A percentile compares a stretch with the other conserved stretches of the same genome.
Conservation (phyloP, 2,113 vertebrate species). For the Danio rerio region DNA sequence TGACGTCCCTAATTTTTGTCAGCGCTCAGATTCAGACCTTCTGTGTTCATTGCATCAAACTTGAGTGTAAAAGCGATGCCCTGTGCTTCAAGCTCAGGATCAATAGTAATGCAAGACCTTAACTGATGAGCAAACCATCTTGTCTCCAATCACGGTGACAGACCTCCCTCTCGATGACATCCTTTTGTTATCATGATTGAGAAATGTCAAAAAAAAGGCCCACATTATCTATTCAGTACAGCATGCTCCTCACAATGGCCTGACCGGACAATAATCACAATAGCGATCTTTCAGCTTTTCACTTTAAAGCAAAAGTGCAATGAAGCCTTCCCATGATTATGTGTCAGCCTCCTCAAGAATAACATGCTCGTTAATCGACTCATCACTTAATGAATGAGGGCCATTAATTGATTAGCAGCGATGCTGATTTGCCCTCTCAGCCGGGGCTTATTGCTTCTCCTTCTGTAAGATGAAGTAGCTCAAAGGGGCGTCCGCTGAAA, state of each 20-base stretch:
- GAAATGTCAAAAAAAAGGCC: background rate
- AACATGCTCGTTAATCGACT: constrained; percentile 70
- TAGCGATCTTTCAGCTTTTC: constrained; percentile 28
- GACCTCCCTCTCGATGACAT: constrained; percentile 44
- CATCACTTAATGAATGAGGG: constrained; percentile 75
- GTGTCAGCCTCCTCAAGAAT: constrained; percentile 65
- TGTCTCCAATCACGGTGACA: constrained; percentile 22
- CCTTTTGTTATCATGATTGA: constrained; percentile 12
- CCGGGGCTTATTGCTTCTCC: constrained; percentile 55
- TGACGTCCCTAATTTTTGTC: background rate
- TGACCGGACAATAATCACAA: constrained; percentile 38
- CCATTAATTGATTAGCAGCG: constrained; percentile 71
- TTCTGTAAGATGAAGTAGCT: constrained; percentile 57
- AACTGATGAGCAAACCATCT: background rate
- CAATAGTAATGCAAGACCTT: constrained; percentile 10
- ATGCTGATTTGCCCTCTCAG: constrained; percentile 62
- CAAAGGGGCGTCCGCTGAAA: constrained; percentile 24
- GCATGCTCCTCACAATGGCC: background rate
- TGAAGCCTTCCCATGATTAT: constrained; percentile 50
- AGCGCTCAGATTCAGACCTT: background rate
- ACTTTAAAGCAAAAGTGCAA: constrained; percentile 42
- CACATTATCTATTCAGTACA: constrained; percentile 18
- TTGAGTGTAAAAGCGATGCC: background rate
- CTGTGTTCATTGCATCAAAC: background rate
- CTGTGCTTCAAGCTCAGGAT: background rate